A percentile compares a stretch with the other conserved stretches of the same genome.
phyloP scores from a whole-genome alignment of 2,888 invertebrate species.

The Meteorus cinctellus region DNA sequence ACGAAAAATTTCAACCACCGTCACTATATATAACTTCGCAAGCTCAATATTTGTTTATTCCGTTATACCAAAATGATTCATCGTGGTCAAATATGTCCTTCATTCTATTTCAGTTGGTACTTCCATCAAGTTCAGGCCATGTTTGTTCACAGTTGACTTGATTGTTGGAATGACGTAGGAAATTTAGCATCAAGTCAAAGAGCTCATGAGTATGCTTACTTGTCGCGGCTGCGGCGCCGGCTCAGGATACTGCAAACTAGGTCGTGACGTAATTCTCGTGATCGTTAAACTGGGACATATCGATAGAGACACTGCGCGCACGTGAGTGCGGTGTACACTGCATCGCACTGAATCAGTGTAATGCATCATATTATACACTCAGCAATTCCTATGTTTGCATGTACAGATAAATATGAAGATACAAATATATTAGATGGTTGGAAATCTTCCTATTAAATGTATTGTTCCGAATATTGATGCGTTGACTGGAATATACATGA shows the following conservation, averaged over 20 bases:
- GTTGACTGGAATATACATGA: not conserved
- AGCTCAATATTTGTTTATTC: not conserved
- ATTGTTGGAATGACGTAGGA: slow-evolving; percentile 29
- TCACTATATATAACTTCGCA: slow-evolving; percentile 4
- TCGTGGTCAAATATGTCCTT: not conserved
- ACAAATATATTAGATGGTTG: not conserved
- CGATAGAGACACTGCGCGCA: slow-evolving; percentile 40
- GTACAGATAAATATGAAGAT: not conserved
- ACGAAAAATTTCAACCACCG: slow-evolving; percentile 43
- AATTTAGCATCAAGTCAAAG: slow-evolving; percentile 22
- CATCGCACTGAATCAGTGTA: slow-evolving; percentile 4
- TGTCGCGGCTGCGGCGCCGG: slow-evolving; percentile 34
- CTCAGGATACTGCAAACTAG: slow-evolving; percentile 47
- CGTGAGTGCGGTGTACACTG: slow-evolving; percentile 21
- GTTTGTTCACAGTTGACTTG: not conserved
- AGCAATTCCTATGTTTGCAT: not conserved
- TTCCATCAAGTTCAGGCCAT: not conserved
- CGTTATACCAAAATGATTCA: not conserved
- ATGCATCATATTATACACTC: not conserved
- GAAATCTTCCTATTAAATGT: not conserved
- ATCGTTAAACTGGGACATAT: slow-evolving; percentile 52
- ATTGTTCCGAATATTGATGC: not conserved
- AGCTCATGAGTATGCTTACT: slow-evolving; percentile 28
- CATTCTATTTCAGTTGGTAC: not conserved
- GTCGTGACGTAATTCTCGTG: slow-evolving; percentile 52